Conservation (phyloP, 2,113 vertebrate species). For the Onychostruthus taczanowskii region DNA sequence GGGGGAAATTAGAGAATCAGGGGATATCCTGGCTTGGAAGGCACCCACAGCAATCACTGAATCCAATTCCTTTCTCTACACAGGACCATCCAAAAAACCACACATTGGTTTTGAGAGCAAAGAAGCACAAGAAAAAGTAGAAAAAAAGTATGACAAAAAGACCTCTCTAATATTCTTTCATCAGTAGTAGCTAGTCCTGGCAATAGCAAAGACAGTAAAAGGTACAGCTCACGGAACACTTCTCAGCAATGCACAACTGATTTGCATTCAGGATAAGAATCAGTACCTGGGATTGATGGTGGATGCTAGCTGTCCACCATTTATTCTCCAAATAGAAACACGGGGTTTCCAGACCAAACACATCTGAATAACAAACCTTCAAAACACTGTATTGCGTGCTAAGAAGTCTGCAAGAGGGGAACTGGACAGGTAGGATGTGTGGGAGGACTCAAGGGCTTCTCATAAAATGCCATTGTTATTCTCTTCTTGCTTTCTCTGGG, state of each 20-base stretch:
- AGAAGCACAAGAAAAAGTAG: neutral
- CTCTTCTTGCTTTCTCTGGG: neutral
- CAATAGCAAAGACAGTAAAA: neutral
- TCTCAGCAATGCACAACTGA: neutral
- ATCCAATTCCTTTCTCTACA: neutral
- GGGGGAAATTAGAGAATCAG: neutral
- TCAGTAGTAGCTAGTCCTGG: neutral
- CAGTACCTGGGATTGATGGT: neutral
- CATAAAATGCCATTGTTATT: neutral
- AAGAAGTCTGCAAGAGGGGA: neutral
- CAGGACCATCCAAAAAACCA: neutral
- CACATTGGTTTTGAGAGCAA: neutral
- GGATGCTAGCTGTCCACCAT: neutral
- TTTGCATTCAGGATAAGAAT: neutral
- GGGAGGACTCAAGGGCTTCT: neutral
- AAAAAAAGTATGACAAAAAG: neutral
- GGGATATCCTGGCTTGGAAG: neutral
- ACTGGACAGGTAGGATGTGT: neutral
- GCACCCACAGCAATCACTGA: accelerated
- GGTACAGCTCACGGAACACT: neutral
- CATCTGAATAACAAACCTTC: neutral
- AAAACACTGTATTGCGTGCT: neutral
- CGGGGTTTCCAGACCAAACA: neutral
- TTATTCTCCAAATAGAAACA: neutral
- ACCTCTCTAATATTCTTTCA: neutral